phyloP scores from a whole-genome alignment of 2,888 invertebrate genomes.

The Epirrhoe tristata region DNA sequence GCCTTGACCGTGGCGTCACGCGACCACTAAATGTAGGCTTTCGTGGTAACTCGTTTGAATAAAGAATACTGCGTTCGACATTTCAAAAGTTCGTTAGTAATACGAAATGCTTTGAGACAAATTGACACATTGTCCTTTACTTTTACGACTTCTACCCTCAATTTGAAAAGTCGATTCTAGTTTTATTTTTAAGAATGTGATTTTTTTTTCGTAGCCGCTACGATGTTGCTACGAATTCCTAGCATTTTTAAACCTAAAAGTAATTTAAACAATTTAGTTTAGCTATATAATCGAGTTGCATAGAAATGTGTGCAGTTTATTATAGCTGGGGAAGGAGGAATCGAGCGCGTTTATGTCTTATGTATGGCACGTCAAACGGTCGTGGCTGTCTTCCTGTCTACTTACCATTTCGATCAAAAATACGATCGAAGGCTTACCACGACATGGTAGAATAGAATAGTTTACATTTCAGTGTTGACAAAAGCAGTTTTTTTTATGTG shows the following conservation, averaged over 20 bases:
- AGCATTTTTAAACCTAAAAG: background rate
- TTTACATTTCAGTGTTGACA: too few species aligned
- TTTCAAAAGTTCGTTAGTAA: background rate
- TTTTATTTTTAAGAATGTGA: background rate
- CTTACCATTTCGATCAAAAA: too few species aligned
- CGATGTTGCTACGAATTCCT: background rate
- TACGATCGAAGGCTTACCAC: too few species aligned
- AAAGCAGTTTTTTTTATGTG: too few species aligned
- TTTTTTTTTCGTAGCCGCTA: background rate
- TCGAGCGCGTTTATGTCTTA: constrained; percentile 76
- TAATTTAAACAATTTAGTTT: background rate
- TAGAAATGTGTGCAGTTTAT: constrained; percentile 10
- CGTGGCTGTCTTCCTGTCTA: background rate
- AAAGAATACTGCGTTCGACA: background rate
- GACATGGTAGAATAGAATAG: too few species aligned
- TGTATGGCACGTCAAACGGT: constrained; percentile 46
- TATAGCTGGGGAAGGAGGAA: constrained; percentile 4
- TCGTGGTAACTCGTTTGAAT: constrained; percentile 25
- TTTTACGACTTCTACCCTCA: background rate
- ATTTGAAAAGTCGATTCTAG: background rate
- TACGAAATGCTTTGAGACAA: background rate
- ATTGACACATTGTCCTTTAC: background rate
- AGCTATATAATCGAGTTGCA: background rate
- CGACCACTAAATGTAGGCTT: constrained; percentile 35
- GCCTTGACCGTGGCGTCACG: constrained; percentile 70